Base-by-base conservation (phyloP, 2,888 invertebrate genomes). In the Tenthredo distinguenda region DNA sequence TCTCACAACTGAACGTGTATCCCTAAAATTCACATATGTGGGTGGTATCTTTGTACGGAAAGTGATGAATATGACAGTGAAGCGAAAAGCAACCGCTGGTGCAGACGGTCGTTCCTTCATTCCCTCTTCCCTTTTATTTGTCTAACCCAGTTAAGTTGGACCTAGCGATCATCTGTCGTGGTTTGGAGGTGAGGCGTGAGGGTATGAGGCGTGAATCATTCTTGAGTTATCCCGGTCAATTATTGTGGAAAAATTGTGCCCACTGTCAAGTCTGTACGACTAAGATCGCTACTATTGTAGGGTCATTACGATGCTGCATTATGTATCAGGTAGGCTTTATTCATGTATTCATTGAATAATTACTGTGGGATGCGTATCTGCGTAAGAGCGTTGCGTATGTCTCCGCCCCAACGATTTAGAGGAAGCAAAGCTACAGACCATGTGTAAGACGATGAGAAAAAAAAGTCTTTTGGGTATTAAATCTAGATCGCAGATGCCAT, bases 331-430 rank as follows among this genome's bases (percentile, higher is more conserved):
- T 83, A 68, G 83, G 26, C 85, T 87, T 87, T 91, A 91, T 91
- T 91, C 91, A 91, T 91, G 90, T 91, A 91, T 91, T 91, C 91
- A 91, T 91, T 91, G 91, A 91, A 91, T 91, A 91, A 91, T 91
- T 83, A 47, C 71, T 91, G 91, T 88, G 88, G 90, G 90, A 91
- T 89, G 89, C 90, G 89, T 90, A 89, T 90, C 90, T 87, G 87
- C 87, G 47, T 81, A 65, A 81, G 72, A 40, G n/a, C 50, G 88
- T 90, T 90, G 90, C 91, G 91, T 91, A 90, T 91, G 68, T 83
- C 50, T 34, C 83, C 83, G 83, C 68, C 83, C 68, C 5, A 68
- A 83, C 83, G 34, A 83, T 83, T 83, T 68, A 68, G 65, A 83
- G 68, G 71, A 83, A 83, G 68, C 68, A 26, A 15, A 31, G 55